Conservation (phyloP, 2,797 vertebrate genomes). For the Steatocranus sp. region DNA sequence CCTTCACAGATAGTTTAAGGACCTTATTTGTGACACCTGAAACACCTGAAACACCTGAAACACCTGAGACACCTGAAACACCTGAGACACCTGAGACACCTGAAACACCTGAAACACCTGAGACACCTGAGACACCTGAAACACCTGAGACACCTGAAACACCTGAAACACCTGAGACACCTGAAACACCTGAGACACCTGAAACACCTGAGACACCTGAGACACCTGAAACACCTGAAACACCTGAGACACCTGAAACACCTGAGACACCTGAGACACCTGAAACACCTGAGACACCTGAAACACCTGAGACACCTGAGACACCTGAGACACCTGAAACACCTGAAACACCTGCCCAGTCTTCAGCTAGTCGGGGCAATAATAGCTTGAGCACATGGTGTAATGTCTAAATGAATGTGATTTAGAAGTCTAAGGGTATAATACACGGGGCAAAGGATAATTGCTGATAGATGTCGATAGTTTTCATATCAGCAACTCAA, state of each 20-base stretch:
- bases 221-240: fast-evolving
- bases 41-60: fast-evolving
- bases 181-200: fast-evolving
- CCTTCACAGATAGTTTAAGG: background rate
- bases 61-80: fast-evolving
- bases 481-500: background rate
- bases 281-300: fast-evolving
- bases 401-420: background rate
- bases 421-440: background rate
- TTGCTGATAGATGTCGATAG: fast-evolving
- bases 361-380: background rate
- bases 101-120: fast-evolving
- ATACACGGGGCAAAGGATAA: background rate
- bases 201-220: fast-evolving
- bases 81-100: fast-evolving
- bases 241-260: fast-evolving
- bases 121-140: fast-evolving
- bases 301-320: fast-evolving
- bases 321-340: fast-evolving
- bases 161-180: fast-evolving
- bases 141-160: fast-evolving
- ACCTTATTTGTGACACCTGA: background rate
- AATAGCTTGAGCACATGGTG: background rate
- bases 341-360: background rate
- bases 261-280: fast-evolving